Evolutionary conservation across 2,797 vertebrate genomes (phyloP).

Genomic region (Diplodus sargus): DNA sequence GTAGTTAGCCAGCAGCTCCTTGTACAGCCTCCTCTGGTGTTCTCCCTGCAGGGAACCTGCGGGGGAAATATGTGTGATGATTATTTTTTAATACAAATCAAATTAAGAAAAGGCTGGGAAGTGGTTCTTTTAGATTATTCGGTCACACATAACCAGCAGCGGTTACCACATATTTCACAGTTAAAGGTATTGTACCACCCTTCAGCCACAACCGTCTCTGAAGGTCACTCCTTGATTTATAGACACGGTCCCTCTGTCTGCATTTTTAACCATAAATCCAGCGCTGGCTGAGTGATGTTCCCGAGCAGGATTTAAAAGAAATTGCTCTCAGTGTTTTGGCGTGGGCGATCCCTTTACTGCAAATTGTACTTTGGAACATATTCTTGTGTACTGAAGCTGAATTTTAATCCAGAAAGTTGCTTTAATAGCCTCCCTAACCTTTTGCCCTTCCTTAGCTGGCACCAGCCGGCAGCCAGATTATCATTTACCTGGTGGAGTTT

Average conservation of each 20-base stretch:
- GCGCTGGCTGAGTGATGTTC: constrained; percentile 11
- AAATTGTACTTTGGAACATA: constrained; percentile 33
- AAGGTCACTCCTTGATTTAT: constrained; percentile 48
- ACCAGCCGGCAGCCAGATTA: constrained; percentile 36
- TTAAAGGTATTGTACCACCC: background rate
- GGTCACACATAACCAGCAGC: background rate
- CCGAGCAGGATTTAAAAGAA: background rate
- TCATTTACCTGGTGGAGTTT: constrained; percentile 33
- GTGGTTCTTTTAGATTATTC: constrained; percentile 2
- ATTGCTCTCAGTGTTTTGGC: constrained; percentile 41
- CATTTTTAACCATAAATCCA: constrained; percentile 44
- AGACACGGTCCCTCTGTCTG: background rate
- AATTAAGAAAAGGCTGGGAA: background rate
- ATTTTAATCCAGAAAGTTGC: constrained; percentile 60
- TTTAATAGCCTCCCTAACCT: constrained; percentile 46
- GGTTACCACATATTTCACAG: constrained; percentile 14
- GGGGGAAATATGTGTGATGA: background rate
- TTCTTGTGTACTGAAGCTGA: constrained; percentile 20
- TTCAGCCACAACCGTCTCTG: constrained; percentile 9
- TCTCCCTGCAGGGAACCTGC: constrained; percentile 90
- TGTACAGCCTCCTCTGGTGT: constrained; percentile 91
- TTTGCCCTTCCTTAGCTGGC: constrained; percentile 54
- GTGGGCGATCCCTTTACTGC: constrained; percentile 16
- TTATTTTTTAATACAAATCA: background rate
- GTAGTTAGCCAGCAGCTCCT: constrained; percentile 89